A percentile compares a stretch with the other conserved stretches of the same genome.
phyloP scores from a whole-genome alignment of 1,140 invertebrate genomes.

The Holcopasites calliopsidis region DNA sequence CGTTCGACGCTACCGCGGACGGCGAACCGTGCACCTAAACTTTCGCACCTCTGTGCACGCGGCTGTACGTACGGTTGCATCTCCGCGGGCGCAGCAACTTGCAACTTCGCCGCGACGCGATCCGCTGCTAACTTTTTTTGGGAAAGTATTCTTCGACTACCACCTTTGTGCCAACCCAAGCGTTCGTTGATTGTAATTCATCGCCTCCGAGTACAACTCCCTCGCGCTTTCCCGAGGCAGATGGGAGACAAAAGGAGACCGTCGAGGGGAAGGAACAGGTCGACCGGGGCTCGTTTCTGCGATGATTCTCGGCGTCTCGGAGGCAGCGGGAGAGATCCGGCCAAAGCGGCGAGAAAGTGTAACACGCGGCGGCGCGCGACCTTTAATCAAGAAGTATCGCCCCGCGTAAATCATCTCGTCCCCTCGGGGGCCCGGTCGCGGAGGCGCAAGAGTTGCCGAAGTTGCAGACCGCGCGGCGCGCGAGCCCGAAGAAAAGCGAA shows the following conservation, averaged over 20 bases:
- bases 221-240: background rate
- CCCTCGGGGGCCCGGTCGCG: background rate
- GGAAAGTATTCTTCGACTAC: too few relatives aligned
- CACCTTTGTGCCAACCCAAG: too few relatives aligned
- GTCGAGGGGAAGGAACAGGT: background rate
- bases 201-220: too few relatives aligned
- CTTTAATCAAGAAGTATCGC: slow-evolving; percentile 44
- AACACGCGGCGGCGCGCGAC: slow-evolving; percentile 19
- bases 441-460: slow-evolving; percentile 13
- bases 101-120: too few relatives aligned
- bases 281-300: background rate
- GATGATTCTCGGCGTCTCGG: background rate
- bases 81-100: background rate
- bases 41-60: background rate
- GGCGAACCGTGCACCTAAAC: too few relatives aligned
- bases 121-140: too few relatives aligned
- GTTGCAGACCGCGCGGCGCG: slow-evolving; percentile 20
- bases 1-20: too few relatives aligned
- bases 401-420: slow-evolving; percentile 41
- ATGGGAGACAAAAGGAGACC: background rate
- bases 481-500: slow-evolving; percentile 29
- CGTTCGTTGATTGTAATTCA: background rate
- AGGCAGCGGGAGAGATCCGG: background rate
- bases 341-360: slow-evolving; percentile 22
- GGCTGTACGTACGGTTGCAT: background rate